Evolutionary conservation across 2,113 vertebrate genomes (phyloP).

Genomic region (Eretmodus cyanostictus): DNA sequence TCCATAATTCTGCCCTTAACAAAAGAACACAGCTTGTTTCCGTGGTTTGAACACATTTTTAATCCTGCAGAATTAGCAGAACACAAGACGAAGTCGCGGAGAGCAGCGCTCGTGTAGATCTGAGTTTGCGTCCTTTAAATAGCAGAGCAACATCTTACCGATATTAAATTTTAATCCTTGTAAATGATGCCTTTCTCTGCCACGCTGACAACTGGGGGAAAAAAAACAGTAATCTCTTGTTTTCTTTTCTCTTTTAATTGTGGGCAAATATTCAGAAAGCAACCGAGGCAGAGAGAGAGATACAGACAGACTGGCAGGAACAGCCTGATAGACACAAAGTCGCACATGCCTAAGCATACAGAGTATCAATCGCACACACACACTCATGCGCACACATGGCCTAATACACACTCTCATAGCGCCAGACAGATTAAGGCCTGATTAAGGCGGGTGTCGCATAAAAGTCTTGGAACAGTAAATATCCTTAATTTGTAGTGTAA

Average conservation of each 20-base stretch:
- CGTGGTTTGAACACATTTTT: background rate
- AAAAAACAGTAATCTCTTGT: constrained; percentile 34
- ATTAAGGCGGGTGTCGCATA: constrained; percentile 48
- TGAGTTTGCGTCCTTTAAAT: background rate
- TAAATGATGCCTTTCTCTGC: background rate
- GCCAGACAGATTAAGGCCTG: constrained; percentile 57
- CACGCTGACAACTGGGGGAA: background rate
- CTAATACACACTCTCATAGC: background rate
- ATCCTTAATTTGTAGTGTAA: constrained; percentile 66
- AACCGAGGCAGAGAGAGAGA: background rate
- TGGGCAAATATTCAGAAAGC: constrained; percentile 28
- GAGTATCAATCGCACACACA: constrained; percentile 28
- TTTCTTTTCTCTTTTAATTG: background rate
- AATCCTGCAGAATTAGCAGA: constrained; percentile 13
- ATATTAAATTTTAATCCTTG: constrained; percentile 19
- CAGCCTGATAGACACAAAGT: constrained; percentile 20
- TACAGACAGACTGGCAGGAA: constrained; percentile 4
- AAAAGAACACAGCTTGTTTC: background rate
- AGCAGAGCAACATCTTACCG: background rate
- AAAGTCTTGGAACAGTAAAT: constrained; percentile 62
- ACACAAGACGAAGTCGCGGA: background rate
- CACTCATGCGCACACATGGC: background rate
- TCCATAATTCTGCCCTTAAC: background rate
- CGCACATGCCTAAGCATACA: constrained; percentile 34
- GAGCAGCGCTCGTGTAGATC: background rate